Evolutionary conservation across 2,113 vertebrate species (phyloP), one percentile per base, ranked within the genome.

Genomic region (Columba janthina): DNA sequence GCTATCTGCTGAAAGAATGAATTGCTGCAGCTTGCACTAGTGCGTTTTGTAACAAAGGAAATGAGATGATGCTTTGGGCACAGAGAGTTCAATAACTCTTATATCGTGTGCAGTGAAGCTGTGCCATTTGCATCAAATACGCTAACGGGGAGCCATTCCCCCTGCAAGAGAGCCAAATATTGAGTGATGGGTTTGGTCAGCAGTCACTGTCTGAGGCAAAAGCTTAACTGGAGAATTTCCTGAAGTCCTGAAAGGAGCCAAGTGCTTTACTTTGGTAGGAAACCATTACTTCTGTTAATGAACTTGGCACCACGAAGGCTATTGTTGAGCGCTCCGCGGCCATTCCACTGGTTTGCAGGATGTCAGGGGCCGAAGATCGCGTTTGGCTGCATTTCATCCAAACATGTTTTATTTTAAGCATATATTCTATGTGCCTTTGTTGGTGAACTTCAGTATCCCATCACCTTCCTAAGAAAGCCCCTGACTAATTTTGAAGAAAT

Each of bases 401-500:
- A 65, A 60, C 24, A 20, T 44, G 16, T 8, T 77, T 70, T 84
- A 71, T 64, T 85, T 95, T 57, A 95, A 81, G 48, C 17, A 0
- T 62, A 22, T 54, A n/a, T 92, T 81, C 70, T 77, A 1, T 71
- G 14, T 24, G 25, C 4, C 11, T 56, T 86, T 65, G 21, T 26
- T 94, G 62, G 67, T 67, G 75, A 92, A 93, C 72, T 53, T 80
- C 69, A 51, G 15, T 69, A 60, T 64, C 25, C n/a, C 20, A 2
- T 76, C 26, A 77, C 60, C 40, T 91, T 96, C 75, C 76, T 92
- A 40, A 21, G 61, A 92, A 94, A 95, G 36, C 7, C 40, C 57
- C 73, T 85, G 38, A 26, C 53, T 75, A 66, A 26, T 79, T 84
- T 70, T 53, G 60, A 69, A 56, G 32, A 69, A 69, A 64, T 16